A percentile compares a stretch with the other conserved stretches of the same genome.
Conservation (phyloP, 2,797 vertebrate genomes). For the Sternotherus odoratus region DNA sequence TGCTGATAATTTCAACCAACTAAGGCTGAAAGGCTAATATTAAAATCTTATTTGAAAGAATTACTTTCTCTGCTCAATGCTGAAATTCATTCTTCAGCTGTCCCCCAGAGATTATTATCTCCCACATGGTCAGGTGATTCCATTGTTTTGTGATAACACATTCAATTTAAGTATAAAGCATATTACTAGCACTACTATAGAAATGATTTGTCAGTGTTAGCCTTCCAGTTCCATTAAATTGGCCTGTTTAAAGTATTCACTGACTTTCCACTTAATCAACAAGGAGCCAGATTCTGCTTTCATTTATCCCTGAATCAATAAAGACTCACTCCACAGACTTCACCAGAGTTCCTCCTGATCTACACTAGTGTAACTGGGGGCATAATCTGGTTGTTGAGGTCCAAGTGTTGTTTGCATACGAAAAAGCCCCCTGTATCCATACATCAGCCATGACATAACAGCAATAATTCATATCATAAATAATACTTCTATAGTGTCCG, state of each 20-base stretch:
- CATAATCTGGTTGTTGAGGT: neutral
- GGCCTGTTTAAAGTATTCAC: constrained; percentile 1
- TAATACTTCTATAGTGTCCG: neutral
- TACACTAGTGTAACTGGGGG: neutral
- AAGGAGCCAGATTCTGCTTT: neutral
- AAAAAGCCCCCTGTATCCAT: neutral
- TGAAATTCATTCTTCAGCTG: constrained; percentile 5
- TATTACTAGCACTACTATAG: constrained; percentile 22
- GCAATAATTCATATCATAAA: neutral
- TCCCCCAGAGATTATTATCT: constrained; percentile 25
- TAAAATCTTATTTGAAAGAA: constrained; percentile 23
- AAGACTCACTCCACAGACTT: neutral
- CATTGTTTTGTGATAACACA: constrained; percentile 4
- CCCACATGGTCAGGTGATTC: neutral
- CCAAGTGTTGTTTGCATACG: neutral
- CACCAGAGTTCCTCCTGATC: neutral
- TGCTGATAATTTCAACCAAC: constrained; percentile 2
- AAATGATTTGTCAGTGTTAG: constrained; percentile 38
- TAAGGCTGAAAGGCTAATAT: neutral
- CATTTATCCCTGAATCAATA: constrained; percentile 6
- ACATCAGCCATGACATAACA: neutral
- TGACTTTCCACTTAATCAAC: constrained; percentile 11
- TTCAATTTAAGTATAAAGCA: constrained; percentile 37
- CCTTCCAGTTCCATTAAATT: constrained; percentile 3
- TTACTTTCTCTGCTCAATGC: neutral